A percentile compares a stretch with the other conserved stretches of the same genome.
phyloP scores from a whole-genome alignment of 2,113 vertebrate genomes.

The Nothobranchius kuhntae region DNA sequence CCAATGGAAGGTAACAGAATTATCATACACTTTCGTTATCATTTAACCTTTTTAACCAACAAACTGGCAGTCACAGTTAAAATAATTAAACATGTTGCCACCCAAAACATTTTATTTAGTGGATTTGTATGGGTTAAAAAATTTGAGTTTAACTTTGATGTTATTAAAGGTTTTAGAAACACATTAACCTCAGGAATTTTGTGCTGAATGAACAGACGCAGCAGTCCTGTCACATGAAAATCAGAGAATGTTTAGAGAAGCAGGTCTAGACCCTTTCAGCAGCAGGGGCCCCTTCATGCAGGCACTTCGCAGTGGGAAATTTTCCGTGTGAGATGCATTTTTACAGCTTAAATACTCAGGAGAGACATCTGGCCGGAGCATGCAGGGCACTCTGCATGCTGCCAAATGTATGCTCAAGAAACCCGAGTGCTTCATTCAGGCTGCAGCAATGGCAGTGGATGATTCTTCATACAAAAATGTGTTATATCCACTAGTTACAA shows the following conservation, averaged over 20 bases:
- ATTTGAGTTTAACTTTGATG: not conserved
- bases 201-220: not conserved
- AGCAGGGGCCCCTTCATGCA: not conserved
- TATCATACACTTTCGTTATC: too few species aligned
- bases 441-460: not conserved
- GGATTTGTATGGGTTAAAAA: too few species aligned
- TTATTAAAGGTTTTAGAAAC: not conserved
- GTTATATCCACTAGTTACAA: too few species aligned
- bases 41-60: too few species aligned
- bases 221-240: not conserved
- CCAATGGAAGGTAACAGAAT: too few species aligned
- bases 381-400: not conserved
- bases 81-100: too few species aligned
- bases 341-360: conserved; percentile 1
- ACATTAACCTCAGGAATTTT: not conserved
- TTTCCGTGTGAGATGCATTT: conserved; percentile 5
- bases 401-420: not conserved
- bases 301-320: not conserved
- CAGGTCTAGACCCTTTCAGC: not conserved
- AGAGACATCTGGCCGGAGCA: conserved; percentile 1
- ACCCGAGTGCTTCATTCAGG: not conserved
- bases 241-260: conserved; percentile 4
- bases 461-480: not conserved
- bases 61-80: too few species aligned
- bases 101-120: not conserved